Base-by-base conservation (phyloP, 1,140 invertebrate genomes). In the Eriosoma lanigerum region DNA sequence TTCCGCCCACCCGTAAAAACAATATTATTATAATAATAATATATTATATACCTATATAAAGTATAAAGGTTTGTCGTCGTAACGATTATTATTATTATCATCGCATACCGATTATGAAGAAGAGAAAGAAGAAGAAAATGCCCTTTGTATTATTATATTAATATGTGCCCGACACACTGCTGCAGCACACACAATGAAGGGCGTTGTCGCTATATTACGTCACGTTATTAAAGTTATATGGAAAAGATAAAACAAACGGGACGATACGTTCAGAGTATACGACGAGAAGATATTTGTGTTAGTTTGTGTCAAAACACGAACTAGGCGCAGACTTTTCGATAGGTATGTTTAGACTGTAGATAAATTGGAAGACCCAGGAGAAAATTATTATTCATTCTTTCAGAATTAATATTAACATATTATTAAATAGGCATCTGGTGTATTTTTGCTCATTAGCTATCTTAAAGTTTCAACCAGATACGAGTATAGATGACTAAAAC, bases 1-100 rank as follows among this genome's bases (percentile, higher is more conserved):
- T 76, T 76, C 54, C 32, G 73, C 73, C 73, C 54, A 76, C 73
- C n/a, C 32, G 21, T 44, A 76, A 76, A 76, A 54, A 76, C 73
- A 76, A 76, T 76, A 44, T 64, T 26, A 72, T 70, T 26, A 66
- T 66, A 44, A 66, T 44, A 44, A 10, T 68, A 68, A 46, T 54
- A n/a, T 56, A 44, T n/a, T n/a, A n/a, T n/a, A n/a, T n/a, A n/a
- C n/a, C n/a, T n/a, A n/a, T n/a, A n/a, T n/a, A n/a, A n/a, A n/a
- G n/a, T 38, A 38, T 38, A 38, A 4, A 38, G 3, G 8, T 38
- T 4, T 38, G 8, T 38, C 32, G 32, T n/a, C 32, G 32, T 8
- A n/a, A 17, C 46, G 15, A 26, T 68, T 46, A 48, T 46, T 44
- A 38, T 64, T 64, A n/a, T 64, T 44, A 19, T 62, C 44, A 66